Base-by-base conservation (phyloP, 2,797 vertebrate species). In the Gastrophryne carolinensis region DNA sequence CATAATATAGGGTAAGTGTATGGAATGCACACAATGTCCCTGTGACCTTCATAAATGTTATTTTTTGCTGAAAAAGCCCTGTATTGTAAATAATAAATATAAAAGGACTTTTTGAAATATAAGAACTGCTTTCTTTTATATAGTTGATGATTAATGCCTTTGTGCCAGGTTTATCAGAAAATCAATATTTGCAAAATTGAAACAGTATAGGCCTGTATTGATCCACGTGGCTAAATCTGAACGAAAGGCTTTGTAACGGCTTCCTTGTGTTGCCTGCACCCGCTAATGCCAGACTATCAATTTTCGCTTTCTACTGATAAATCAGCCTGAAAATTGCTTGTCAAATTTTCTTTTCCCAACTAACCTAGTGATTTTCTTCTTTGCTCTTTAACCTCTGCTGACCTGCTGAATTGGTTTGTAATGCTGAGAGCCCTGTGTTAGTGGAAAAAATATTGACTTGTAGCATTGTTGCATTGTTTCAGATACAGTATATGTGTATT, bases 241-340 rank as follows among this genome's bases (percentile, higher is more conserved):
- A 95, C 61, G 89, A 94, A 93, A 91, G 93, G 88, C 93, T 96
- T 95, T 93, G 90, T 96, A 96, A 94, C 93, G 88, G 94, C 94
- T 94, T 92, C 90, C 86, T 91, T 79, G 91, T 95, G 96, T 95
- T 95, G 92, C 87, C 90, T 91, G 85, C 90, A 88, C 89, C 88
- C 89, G 84, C 91, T 94, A 96, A 96, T 96, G 95, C 94, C 95
- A 96, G 90, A 89, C 96, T 95, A 98, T 98, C 97, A 97, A 95
- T 98, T 97, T 96, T 95, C 92, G 94, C 95, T 94, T 96, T 92
- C 89, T 86, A 91, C 96, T 96, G 97, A 98, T 99, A 98, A 98
- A 99, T 99, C 97, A 98, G 91, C 91, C 96, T 94, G 95, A 98
- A 98, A 98, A 98, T 98, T 98, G 96, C 95, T 96, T 98, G 97